Percentiles rank a stretch among this genome's conserved stretches.
These are phyloP conservation scores for Lamellibrachia columna DNA, from an alignment of 2,888 invertebrate genomes.

Conservation along the genomic window DNA sequence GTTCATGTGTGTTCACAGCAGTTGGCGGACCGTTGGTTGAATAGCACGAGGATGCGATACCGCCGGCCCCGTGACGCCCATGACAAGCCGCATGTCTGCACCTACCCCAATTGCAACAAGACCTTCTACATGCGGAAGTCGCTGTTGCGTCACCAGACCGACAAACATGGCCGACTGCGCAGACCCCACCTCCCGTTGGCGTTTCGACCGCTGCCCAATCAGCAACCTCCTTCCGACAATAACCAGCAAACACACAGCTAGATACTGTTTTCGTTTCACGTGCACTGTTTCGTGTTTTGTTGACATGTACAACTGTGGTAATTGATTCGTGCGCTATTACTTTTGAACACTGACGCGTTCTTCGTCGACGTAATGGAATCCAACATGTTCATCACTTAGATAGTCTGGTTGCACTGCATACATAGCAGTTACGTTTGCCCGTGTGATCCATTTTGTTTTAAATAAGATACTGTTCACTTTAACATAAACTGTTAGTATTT, in stretches of 20 bases:
- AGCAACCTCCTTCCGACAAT: not conserved
- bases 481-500: no score
- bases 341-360: not conserved
- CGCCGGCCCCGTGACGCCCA: not conserved
- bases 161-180: not conserved
- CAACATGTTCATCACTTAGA: not conserved
- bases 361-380: not conserved
- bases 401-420: not conserved
- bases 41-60: not conserved
- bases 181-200: not conserved
- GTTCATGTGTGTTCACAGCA: not conserved
- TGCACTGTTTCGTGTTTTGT: not conserved
- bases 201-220: not conserved
- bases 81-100: not conserved
- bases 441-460: no score
- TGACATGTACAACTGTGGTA: not conserved
- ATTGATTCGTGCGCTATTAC: not conserved
- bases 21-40: not conserved
- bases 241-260: not conserved
- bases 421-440: no score
- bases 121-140: constrained; percentile 1
- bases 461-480: no score
- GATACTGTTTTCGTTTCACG: not conserved
- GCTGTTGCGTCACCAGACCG: not conserved
- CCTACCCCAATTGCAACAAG: not conserved